A percentile compares a stretch with the other conserved stretches of the same genome.
These are phyloP conservation scores for Sebastes itinus DNA, from an alignment of 2,797 vertebrate genomes.

Conservation along the genomic window DNA sequence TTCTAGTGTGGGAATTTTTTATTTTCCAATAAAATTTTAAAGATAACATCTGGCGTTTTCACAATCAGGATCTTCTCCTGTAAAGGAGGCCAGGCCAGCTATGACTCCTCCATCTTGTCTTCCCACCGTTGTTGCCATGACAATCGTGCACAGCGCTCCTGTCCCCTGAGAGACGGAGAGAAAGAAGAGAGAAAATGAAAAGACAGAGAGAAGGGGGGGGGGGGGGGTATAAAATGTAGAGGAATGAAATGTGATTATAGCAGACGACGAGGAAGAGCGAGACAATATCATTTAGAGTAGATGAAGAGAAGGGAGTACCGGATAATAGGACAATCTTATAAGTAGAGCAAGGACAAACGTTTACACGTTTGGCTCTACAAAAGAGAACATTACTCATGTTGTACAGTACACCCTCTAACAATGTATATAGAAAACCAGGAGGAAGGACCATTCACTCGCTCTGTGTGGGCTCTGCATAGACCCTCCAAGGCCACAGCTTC, in stretches of 20 bases:
- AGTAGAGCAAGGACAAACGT: conserved; percentile 33
- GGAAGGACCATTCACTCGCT: conserved; percentile 19
- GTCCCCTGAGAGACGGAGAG: conserved; percentile 67
- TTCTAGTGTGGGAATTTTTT: not conserved
- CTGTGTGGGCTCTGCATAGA: conserved; percentile 55
- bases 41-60: conserved; percentile 53
- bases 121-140: conserved; percentile 82
- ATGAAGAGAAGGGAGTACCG: not conserved
- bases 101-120: conserved; percentile 80
- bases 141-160: conserved; percentile 75
- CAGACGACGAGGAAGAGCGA: not conserved
- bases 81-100: conserved; percentile 66
- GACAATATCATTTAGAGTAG: conserved; percentile 3
- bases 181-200: conserved; percentile 54
- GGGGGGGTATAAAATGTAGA: conserved; percentile 17
- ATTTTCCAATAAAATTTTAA: not conserved
- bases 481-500: conserved; percentile 61
- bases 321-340: conserved; percentile 17
- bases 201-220: not conserved
- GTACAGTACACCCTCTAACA: conserved; percentile 2
- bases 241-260: conserved; percentile 28
- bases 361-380: conserved; percentile 28
- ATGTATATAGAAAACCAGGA: conserved; percentile 39
- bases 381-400: conserved; percentile 42
- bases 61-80: conserved; percentile 16